phyloP scores from a whole-genome alignment of 2,113 vertebrate genomes.

The Notiomystis cincta region DNA sequence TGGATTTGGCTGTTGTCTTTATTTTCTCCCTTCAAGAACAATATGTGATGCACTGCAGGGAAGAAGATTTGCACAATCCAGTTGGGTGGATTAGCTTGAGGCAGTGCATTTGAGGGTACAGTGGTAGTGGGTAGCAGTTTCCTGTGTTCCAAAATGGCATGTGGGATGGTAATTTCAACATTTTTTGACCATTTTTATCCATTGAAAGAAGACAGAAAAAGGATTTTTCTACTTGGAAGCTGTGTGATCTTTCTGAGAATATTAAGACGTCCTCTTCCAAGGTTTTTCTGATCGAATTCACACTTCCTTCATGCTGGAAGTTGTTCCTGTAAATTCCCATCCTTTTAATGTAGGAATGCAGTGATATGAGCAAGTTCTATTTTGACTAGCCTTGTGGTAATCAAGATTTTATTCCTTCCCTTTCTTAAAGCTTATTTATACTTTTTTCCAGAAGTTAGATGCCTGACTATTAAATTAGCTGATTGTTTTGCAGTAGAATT shows the following conservation, averaged over 20 bases:
- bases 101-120: not conserved
- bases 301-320: not conserved
- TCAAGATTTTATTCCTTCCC: not conserved
- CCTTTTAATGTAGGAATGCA: not conserved
- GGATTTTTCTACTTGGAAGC: not conserved
- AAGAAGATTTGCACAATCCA: not conserved
- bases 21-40: not conserved
- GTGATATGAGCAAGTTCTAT: not conserved
- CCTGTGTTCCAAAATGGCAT: not conserved
- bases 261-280: not conserved
- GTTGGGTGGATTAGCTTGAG: not conserved
- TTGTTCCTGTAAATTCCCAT: not conserved
- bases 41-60: not conserved
- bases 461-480: not conserved
- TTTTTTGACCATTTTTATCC: not conserved
- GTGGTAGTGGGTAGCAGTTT: not conserved
- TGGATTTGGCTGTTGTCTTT: not conserved
- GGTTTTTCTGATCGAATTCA: not conserved
- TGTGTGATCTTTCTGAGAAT: not conserved
- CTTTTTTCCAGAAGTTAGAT: not conserved
- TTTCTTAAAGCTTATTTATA: not conserved
- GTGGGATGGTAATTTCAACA: not conserved
- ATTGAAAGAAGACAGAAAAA: not conserved
- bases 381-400: not conserved
- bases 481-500: not conserved